phyloP scores from a whole-genome alignment of 1,140 invertebrate species.

The Drosophila orena region DNA sequence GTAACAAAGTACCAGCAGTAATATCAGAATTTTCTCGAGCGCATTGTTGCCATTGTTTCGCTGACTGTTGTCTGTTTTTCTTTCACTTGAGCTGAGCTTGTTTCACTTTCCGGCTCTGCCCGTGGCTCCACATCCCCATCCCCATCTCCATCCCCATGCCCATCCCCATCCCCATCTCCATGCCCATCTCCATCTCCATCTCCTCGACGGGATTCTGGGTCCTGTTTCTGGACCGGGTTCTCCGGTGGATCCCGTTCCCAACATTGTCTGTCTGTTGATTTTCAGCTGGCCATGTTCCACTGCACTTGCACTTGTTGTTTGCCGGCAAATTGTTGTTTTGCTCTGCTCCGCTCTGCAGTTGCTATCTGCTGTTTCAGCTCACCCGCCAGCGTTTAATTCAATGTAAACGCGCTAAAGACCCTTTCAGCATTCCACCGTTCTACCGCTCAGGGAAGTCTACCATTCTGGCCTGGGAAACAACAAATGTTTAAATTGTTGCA shows the following conservation, averaged over 20 bases:
- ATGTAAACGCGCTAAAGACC: conserved; percentile 80
- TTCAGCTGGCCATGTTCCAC: conserved; percentile 65
- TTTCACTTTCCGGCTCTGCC: conserved; percentile 74
- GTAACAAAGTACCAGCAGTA: conserved; percentile 49
- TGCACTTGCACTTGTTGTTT: conserved; percentile 46
- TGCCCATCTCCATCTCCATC: conserved; percentile 3
- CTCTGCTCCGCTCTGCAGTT: conserved; percentile 4
- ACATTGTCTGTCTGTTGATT: conserved; percentile 75
- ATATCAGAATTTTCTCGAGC: conserved; percentile 69
- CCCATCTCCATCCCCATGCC: not conserved
- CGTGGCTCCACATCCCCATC: conserved; percentile 1
- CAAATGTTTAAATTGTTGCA: conserved; percentile 65
- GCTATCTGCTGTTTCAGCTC: conserved; percentile 47
- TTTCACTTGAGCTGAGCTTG: conserved; percentile 73
- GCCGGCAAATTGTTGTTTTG: conserved; percentile 31
- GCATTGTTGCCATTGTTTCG: conserved; percentile 77
- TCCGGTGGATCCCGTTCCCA: conserved; percentile 17
- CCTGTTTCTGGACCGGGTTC: conserved; percentile 20
- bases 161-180: not conserved
- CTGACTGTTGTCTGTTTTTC: conserved; percentile 76
- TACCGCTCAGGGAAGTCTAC: not conserved
- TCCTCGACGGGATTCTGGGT: conserved; percentile 2
- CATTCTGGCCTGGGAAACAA: conserved; percentile 62
- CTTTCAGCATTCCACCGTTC: not conserved
- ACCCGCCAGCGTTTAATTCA: conserved; percentile 71